phyloP scores from a whole-genome alignment of 2,888 invertebrate genomes.

The Drosophila incognita region DNA sequence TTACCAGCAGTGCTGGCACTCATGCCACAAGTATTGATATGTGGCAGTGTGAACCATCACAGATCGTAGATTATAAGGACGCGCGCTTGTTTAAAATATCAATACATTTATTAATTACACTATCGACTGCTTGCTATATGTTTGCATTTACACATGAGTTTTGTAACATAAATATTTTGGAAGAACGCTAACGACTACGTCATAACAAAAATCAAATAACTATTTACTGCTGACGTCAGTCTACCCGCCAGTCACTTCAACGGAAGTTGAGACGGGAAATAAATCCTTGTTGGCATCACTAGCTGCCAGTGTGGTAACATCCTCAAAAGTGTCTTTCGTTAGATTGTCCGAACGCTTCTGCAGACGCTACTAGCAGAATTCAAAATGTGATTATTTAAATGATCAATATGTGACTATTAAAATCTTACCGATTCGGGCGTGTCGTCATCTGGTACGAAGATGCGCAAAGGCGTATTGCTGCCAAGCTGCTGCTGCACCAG shows the following conservation, averaged over 20 bases:
- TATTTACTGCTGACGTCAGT: slow-evolving; percentile 57
- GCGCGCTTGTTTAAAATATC: slow-evolving; percentile 11
- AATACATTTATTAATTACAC: slow-evolving; percentile 71
- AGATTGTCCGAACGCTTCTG: slow-evolving; percentile 79
- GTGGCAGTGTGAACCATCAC: neutral
- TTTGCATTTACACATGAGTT: slow-evolving; percentile 63
- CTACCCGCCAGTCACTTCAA: slow-evolving; percentile 79
- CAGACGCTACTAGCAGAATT: slow-evolving; percentile 69
- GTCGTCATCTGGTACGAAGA: slow-evolving; percentile 86
- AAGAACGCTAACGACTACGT: slow-evolving; percentile 44
- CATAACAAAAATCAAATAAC: slow-evolving; percentile 50
- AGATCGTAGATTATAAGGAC: neutral
- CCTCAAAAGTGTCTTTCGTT: slow-evolving; percentile 72
- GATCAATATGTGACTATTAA: neutral
- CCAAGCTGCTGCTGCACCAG: slow-evolving; percentile 82
- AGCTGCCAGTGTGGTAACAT: slow-evolving; percentile 40
- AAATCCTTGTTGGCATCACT: slow-evolving; percentile 63
- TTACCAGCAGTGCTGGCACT: neutral
- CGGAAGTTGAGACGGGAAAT: slow-evolving; percentile 80
- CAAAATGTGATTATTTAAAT: neutral
- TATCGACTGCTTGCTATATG: slow-evolving; percentile 69
- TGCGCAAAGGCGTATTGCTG: slow-evolving; percentile 84
- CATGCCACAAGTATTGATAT: neutral
- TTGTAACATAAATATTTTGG: slow-evolving; percentile 62
- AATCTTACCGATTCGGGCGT: slow-evolving; percentile 65